A percentile compares a stretch with the other conserved stretches of the same genome.
These are phyloP conservation scores for Dicrostonyx torquatus DNA, from an alignment of 2,797 vertebrate genomes.

Conservation along the genomic window DNA sequence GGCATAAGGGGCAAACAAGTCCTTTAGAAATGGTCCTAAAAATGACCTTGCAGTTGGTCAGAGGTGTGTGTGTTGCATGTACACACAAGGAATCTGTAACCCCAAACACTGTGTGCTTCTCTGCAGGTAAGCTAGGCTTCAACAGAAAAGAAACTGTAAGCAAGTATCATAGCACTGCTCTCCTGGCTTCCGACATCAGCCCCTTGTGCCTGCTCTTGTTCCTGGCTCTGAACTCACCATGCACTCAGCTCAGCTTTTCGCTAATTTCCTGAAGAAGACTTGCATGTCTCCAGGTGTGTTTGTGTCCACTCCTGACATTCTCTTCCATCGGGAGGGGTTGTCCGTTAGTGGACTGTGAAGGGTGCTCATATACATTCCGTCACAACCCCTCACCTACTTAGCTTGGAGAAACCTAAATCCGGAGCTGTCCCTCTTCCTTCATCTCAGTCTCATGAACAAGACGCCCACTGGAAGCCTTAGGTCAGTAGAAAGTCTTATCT, in stretches of 20 bases:
- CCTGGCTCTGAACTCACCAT: background rate
- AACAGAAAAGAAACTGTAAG: background rate
- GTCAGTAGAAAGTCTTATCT: background rate
- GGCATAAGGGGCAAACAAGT: background rate
- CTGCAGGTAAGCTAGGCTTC: background rate
- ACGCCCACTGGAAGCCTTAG: too few relatives aligned
- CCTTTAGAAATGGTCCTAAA: background rate
- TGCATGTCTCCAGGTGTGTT: fast-evolving
- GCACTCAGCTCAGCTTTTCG: background rate
- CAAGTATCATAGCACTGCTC: background rate
- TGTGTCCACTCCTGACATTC: background rate
- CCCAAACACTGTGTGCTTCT: background rate
- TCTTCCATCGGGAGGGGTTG: background rate
- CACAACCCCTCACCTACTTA: background rate
- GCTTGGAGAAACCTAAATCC: background rate
- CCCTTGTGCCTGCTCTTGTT: background rate
- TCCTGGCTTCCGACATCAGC: background rate
- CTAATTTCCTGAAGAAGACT: background rate
- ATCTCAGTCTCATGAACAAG: background rate
- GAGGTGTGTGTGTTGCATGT: background rate
- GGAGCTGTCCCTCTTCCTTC: background rate
- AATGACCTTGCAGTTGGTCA: background rate
- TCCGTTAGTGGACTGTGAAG: background rate
- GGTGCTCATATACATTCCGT: background rate
- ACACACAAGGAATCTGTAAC: background rate